These are phyloP conservation scores for Ochropacha duplaris DNA, from an alignment of 2,888 invertebrate species.

Conservation along the genomic window DNA sequence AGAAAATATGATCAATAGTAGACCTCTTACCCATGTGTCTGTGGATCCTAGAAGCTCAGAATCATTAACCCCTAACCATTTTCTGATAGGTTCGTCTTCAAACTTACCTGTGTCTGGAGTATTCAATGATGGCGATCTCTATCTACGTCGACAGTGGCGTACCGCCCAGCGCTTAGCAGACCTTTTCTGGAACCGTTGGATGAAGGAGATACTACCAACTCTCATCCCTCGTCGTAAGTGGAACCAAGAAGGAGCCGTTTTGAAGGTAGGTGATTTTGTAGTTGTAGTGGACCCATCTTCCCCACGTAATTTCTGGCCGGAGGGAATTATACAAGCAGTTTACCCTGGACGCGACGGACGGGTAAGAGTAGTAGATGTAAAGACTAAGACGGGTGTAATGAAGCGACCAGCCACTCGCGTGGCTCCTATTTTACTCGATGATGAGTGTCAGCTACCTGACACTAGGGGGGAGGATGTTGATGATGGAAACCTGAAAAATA, in stretches of 20 bases:
- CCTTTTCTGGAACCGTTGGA: not conserved
- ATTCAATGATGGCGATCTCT: constrained; percentile 10
- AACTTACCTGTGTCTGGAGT: constrained; percentile 10
- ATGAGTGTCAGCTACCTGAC: no score
- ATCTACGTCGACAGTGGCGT: constrained; percentile 9
- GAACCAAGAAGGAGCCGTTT: not conserved
- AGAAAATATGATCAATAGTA: constrained; percentile 16
- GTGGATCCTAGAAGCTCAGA: constrained; percentile 12
- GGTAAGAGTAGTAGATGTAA: no score
- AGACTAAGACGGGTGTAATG: no score
- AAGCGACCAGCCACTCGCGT: no score
- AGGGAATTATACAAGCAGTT: no score
- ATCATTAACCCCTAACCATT: constrained; percentile 18
- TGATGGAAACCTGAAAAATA: no score
- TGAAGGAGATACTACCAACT: not conserved
- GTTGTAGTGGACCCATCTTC: no score
- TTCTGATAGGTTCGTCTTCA: constrained; percentile 12
- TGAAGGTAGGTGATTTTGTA: not conserved
- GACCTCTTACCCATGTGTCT: constrained; percentile 13
- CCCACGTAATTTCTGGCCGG: no score
- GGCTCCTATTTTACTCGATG: no score
- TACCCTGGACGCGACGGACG: no score
- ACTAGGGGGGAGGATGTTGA: no score
- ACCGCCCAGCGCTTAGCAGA: constrained; percentile 4
- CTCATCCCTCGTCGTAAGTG: constrained; percentile 3